phyloP scores from a whole-genome alignment of 2,113 vertebrate species.

The Bostrychus sinensis region DNA sequence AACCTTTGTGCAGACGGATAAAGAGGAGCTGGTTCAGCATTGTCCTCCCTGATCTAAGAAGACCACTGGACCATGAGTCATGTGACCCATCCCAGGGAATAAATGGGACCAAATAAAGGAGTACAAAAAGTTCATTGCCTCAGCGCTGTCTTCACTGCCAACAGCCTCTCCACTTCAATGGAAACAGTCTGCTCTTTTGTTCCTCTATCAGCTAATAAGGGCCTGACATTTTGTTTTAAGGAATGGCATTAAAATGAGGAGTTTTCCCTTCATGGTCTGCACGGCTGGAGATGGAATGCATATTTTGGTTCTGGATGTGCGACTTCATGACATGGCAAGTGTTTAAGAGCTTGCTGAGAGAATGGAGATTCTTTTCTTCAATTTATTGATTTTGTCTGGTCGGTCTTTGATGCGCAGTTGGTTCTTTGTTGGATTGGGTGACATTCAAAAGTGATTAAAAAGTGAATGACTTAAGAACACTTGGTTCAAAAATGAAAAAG shows the following conservation, averaged over 20 bases:
- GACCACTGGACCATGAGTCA: constrained; percentile 79
- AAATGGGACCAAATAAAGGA: constrained; percentile 52
- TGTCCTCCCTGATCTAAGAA: constrained; percentile 79
- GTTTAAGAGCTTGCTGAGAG: constrained; percentile 51
- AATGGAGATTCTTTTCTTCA: constrained; percentile 19
- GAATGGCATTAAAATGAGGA: constrained; percentile 13
- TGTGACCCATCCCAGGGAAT: constrained; percentile 79
- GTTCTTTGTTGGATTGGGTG: background rate
- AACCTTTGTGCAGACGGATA: constrained; percentile 28
- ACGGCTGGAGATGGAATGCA: constrained; percentile 48
- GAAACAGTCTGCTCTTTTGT: constrained; percentile 68
- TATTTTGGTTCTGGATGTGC: constrained; percentile 46
- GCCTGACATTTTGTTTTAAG: constrained; percentile 40
- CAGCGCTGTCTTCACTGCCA: constrained; percentile 46
- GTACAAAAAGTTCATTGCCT: constrained; percentile 45
- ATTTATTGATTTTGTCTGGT: constrained; percentile 40
- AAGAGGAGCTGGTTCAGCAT: constrained; percentile 64
- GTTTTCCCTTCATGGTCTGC: constrained; percentile 42
- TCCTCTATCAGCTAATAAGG: constrained; percentile 66
- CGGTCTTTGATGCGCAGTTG: background rate
- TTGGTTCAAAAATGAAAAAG: no score
- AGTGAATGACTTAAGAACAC: no score
- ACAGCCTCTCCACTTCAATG: constrained; percentile 78
- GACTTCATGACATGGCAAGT: constrained; percentile 52
- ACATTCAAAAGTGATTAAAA: no score